A percentile compares a stretch with the other conserved stretches of the same genome.
Conservation (phyloP, 2,888 invertebrate genomes). For the Gari tellinella region DNA sequence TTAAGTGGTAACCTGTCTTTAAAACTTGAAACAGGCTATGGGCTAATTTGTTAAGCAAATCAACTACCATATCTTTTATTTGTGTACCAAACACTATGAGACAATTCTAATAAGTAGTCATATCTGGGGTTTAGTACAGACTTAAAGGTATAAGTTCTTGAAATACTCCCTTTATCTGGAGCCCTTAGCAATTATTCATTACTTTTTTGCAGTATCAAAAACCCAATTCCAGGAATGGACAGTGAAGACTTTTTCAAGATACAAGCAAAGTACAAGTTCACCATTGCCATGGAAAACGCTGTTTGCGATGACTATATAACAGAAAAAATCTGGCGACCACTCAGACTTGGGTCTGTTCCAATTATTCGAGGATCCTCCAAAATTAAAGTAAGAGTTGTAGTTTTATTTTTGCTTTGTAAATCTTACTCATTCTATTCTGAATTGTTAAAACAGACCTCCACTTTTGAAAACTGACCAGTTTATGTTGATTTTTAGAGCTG, state of each 20-base stretch:
- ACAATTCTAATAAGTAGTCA: too few species aligned
- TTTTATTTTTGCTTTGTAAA: too few species aligned
- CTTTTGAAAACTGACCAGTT: too few species aligned
- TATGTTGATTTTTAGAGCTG: too few species aligned
- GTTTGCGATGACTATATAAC: constrained; percentile 94
- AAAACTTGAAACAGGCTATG: too few species aligned
- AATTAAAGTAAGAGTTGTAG: constrained; percentile 87
- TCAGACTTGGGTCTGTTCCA: constrained; percentile 91
- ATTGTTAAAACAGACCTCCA: too few species aligned
- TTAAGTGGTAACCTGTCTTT: too few species aligned
- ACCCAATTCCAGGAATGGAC: constrained; percentile 68
- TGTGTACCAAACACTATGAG: not conserved
- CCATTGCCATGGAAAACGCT: constrained; percentile 93
- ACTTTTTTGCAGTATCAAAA: constrained; percentile 51
- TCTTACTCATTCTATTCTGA: too few species aligned
- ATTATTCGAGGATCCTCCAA: constrained; percentile 92
- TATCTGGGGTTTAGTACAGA: too few species aligned
- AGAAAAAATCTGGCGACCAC: constrained; percentile 94
- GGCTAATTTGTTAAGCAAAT: not conserved
- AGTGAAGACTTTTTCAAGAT: constrained; percentile 79
- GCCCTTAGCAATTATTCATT: not conserved
- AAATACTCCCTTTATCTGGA: too few species aligned
- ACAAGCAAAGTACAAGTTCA: constrained; percentile 89
- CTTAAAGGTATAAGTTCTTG: too few species aligned
- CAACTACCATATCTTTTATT: not conserved